phyloP scores from a whole-genome alignment of 2,888 invertebrate genomes.

The Uropetala carovei region DNA sequence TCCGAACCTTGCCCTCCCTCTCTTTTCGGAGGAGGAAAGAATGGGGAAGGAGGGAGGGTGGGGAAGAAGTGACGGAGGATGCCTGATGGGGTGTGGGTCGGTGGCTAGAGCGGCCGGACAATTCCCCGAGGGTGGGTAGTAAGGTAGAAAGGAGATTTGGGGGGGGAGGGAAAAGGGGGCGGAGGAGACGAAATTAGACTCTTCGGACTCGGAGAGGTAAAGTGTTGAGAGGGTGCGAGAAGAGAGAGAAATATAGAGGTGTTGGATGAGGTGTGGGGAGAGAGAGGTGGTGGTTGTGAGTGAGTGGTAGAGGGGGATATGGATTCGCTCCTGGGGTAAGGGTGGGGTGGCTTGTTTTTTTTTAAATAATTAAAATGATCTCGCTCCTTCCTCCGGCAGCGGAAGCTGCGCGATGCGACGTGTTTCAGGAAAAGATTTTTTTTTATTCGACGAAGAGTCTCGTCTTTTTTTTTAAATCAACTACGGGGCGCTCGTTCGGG shows the following conservation, averaged over 20 bases:
- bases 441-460: no score
- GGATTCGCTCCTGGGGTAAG: no score
- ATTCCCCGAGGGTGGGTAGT: slow-evolving; percentile 38
- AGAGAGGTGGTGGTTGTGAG: neutral
- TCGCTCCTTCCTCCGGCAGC: no score
- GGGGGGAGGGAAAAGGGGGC: neutral
- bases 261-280: neutral
- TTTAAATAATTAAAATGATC: no score
- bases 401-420: no score
- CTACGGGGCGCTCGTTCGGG: no score
- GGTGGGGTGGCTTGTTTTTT: no score
- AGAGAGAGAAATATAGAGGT: neutral
- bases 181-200: neutral
- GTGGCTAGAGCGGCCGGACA: neutral
- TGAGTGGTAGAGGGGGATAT: no score
- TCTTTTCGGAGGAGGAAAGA: neutral
- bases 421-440: no score
- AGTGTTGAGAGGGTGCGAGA: neutral
- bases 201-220: neutral
- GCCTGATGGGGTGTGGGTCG: neutral
- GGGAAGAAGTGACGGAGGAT: neutral
- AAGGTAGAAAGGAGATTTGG: neutral
- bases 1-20: neutral
- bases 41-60: neutral
- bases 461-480: no score